Evolutionary conservation across 2,113 vertebrate genomes (phyloP), one percentile per base, ranked within the genome.

Genomic region (Piprites chloris): DNA sequence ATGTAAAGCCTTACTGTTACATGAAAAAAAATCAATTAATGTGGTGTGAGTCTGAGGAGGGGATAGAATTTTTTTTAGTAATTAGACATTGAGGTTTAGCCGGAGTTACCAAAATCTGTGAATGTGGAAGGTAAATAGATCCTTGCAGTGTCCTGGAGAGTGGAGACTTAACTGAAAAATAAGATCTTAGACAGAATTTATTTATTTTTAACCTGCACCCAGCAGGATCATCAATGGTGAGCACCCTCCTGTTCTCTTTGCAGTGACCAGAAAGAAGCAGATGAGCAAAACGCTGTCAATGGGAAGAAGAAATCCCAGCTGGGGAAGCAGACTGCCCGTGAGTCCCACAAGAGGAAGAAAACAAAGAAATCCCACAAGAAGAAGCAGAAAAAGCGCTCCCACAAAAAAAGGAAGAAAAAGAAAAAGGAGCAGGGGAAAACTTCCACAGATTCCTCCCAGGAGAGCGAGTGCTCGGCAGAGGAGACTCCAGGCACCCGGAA

Each of bases 301-400:
- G 99, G 98, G 88, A 97, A 95, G 87, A 99, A 98, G 90, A 98
- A 93, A 87, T 95, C 97, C 79, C 97, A 91, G 9, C 71, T 86
- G 59, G 95, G 94, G 73, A 98, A 98, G 65, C 97, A 97, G 67
- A 97, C 93, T 53, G 96, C 97, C 49, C 97, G 56, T 0, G 97
- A 98, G 65, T 95, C 97, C 1, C 98, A 96, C 80, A 98, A 98
- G 86, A 97, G 98, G 59, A 99, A 98, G 93, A 98, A 97, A 72
- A 92, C 98, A 46, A 99, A 99, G 96, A 99, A 99, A 89, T 98
- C 98, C 0, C 98, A 98, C 55, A 99, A 98, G 80, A 99, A 98
- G 91, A 99, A 99, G 83, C 99, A 98, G 85, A 99, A 98, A 97
- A 99, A 99, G 50, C 98, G 96, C 81, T 99, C 98, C 11, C 98